These are phyloP conservation scores for Pasiphila rectangulata DNA, from an alignment of 2,888 invertebrate genomes.

Conservation along the genomic window DNA sequence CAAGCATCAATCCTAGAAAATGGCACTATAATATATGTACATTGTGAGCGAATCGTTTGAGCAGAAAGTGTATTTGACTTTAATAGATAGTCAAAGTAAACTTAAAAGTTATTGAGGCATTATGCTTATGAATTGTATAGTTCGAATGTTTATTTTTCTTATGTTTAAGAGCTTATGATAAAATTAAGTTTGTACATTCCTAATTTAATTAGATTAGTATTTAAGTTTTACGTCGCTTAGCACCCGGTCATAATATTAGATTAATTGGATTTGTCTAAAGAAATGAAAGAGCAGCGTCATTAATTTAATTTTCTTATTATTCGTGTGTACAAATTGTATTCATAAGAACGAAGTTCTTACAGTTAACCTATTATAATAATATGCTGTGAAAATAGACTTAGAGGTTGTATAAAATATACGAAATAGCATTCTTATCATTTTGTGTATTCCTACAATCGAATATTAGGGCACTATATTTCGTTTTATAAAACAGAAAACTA, in stretches of 20 bases:
- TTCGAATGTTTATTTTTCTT: slow-evolving; percentile 39
- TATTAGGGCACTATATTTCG: too few species aligned
- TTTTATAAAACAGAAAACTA: too few species aligned
- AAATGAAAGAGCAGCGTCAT: neutral
- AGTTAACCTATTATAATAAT: slow-evolving; percentile 10
- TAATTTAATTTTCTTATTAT: neutral
- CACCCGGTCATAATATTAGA: slow-evolving; percentile 4
- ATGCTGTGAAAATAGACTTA: slow-evolving; percentile 15
- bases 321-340: slow-evolving; percentile 16
- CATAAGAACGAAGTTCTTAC: slow-evolving; percentile 22
- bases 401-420: slow-evolving; percentile 7
- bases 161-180: slow-evolving; percentile 38
- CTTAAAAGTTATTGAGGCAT: slow-evolving; percentile 15
- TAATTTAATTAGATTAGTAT: slow-evolving; percentile 44
- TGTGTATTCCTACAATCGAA: slow-evolving; percentile 4
- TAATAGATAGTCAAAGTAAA: too few species aligned
- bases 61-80: too few species aligned
- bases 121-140: slow-evolving; percentile 34
- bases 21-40: too few species aligned
- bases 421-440: slow-evolving; percentile 11
- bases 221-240: slow-evolving; percentile 24
- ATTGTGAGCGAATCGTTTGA: too few species aligned
- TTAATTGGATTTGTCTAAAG: neutral
- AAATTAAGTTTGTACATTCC: slow-evolving; percentile 72
- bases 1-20: too few species aligned